Evolutionary conservation across 2,113 vertebrate genomes (phyloP), one percentile per base, ranked within the genome.

Genomic region (Lagopus muta): DNA sequence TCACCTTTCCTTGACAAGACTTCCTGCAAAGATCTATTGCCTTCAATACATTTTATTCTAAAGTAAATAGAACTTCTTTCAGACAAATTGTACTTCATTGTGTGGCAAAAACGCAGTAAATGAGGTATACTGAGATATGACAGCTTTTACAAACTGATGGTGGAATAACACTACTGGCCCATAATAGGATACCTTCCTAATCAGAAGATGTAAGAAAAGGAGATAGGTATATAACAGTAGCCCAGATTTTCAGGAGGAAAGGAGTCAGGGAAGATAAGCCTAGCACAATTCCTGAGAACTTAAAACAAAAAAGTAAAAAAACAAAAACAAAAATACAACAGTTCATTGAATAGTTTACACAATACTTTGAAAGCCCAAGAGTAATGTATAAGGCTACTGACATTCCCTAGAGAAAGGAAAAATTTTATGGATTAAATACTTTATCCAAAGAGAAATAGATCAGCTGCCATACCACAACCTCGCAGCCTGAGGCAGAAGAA

Each of bases 401-500:
- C 5, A 8, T 64, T 74, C 82, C 61, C 94, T 28, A 60, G 91
- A 95, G 90, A 92, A 77, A 89, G 62, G 88, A 84, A 92, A 55
- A 72, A 40, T 58, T 94, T 80, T 85, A 87, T 70, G 74, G 82
- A 94, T 94, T 96, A 96, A 97, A 93, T 94, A 88, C 86, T 92
- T 96, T 71, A 94, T 93, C 74, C 2, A 79, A 94, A 89, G 86
- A 95, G 91, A 93, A 96, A 96, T 90, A 94, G 62, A 94, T 96
- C 91, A 94, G 69, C 92, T 97, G 88, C 89, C 88, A 88, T 80
- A 78, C 48, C 89, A 92, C 72, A 95, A 90, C 85, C 73, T 94
- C 80, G 80, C 81, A 92, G 92, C 93, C 95, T 40, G 60, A 89
- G 85, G 94, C 81, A 93, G 86, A 94, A 93, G 93, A 93, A 90